Evolutionary conservation across 2,113 vertebrate genomes (phyloP).

Genomic region (Elgaria multicarinata): DNA sequence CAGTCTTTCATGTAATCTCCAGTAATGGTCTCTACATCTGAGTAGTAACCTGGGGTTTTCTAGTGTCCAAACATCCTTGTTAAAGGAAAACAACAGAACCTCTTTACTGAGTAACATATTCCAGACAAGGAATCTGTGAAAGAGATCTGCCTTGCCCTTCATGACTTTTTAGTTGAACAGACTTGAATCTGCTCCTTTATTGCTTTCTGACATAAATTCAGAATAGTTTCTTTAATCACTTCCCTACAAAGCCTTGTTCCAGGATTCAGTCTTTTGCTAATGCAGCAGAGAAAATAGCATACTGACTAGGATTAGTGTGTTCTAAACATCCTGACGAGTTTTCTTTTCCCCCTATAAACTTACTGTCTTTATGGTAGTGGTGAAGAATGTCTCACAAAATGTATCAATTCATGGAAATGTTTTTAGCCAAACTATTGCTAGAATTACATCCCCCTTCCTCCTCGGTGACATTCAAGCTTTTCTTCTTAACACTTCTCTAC

Average conservation of each 20-base stretch:
- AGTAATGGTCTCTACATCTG: background rate
- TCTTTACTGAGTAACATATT: background rate
- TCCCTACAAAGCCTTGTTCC: background rate
- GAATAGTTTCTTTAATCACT: conserved; percentile 7
- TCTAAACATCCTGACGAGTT: conserved; percentile 4
- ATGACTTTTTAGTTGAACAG: background rate
- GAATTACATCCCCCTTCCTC: background rate
- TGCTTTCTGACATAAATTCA: background rate
- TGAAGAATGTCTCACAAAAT: background rate
- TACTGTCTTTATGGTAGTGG: background rate
- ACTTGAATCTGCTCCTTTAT: background rate
- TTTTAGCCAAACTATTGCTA: background rate
- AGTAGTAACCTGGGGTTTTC: conserved; percentile 9
- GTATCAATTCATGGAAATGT: background rate
- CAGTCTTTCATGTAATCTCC: background rate
- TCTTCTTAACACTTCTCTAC: background rate
- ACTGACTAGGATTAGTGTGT: conserved; percentile 3
- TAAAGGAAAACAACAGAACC: background rate
- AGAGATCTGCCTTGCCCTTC: background rate
- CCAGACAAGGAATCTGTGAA: conserved; percentile 5
- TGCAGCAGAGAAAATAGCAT: background rate
- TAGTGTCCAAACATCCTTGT: background rate
- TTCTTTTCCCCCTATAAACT: background rate
- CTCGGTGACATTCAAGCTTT: background rate
- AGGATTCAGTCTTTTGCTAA: background rate